Evolutionary conservation across 2,113 vertebrate species (phyloP).

Genomic region (Perca schrenkii): DNA sequence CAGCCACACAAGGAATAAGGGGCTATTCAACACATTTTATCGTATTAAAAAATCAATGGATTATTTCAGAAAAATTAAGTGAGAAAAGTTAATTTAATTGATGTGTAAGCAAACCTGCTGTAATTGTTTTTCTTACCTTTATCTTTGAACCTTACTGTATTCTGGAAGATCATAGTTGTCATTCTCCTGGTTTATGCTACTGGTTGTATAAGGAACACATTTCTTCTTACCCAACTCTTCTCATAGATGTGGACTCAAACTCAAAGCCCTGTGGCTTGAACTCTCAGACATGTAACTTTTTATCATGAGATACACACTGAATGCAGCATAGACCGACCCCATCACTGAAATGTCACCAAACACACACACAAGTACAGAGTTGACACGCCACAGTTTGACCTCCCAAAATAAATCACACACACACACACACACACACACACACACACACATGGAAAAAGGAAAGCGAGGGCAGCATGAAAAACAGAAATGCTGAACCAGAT

Average conservation of each 20-base stretch:
- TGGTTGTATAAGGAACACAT: neutral
- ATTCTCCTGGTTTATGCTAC: neutral
- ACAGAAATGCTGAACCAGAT: conserved; percentile 71
- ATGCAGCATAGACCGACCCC: conserved; percentile 21
- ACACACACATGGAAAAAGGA: neutral
- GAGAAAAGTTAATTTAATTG: neutral
- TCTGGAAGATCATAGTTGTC: neutral
- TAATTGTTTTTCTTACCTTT: neutral
- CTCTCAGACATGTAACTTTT: neutral
- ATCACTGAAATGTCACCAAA: conserved; percentile 38
- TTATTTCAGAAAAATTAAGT: conserved; percentile 6
- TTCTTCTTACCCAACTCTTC: neutral
- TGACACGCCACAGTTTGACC: conserved; percentile 55
- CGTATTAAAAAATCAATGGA: conserved; percentile 1
- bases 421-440: conserved; percentile 10
- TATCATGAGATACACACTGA: neutral
- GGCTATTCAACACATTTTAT: conserved; percentile 1
- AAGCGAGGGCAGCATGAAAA: conserved; percentile 48
- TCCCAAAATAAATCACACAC: conserved; percentile 38
- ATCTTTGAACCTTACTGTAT: neutral
- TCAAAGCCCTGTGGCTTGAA: neutral
- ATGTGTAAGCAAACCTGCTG: neutral
- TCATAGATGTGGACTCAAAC: neutral
- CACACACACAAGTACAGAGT: conserved; percentile 25
- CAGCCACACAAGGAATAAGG: conserved; percentile 7